Evolutionary conservation across 2,113 vertebrate species (phyloP).

Genomic region (Dasyprocta punctata): DNA sequence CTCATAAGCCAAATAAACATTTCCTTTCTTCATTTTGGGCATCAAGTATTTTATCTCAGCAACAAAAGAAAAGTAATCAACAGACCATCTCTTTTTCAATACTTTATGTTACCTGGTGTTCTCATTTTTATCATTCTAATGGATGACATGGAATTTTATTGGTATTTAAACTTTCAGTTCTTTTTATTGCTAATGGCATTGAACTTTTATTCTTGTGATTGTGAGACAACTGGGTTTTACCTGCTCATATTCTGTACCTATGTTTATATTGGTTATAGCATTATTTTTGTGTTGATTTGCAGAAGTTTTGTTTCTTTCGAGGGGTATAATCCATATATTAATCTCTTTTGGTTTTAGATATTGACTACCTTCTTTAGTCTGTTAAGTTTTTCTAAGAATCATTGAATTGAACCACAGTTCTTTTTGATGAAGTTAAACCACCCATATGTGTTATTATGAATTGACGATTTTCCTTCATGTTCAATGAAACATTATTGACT

Average conservation of each 20-base stretch:
- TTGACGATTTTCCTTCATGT: not conserved
- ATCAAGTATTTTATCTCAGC: too few species aligned
- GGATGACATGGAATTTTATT: not conserved
- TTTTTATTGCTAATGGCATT: constrained; percentile 1
- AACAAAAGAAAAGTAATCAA: too few species aligned
- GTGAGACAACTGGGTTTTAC: not conserved
- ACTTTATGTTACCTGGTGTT: not conserved
- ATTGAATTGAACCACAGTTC: not conserved
- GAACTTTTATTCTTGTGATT: not conserved
- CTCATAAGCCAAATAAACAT: too few species aligned
- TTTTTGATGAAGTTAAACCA: constrained; percentile 22
- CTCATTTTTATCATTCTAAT: constrained; percentile 23
- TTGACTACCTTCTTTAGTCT: not conserved
- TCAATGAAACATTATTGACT: not conserved
- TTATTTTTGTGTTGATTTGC: constrained; percentile 26
- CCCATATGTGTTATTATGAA: not conserved
- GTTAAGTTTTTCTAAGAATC: not conserved
- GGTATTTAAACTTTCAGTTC: not conserved
- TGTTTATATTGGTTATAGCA: not conserved
- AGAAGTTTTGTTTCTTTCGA: not conserved
- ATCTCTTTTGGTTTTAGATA: not conserved
- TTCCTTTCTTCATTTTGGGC: too few species aligned
- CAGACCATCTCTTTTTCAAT: not conserved
- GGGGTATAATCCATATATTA: not conserved
- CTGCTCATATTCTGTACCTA: not conserved